These are phyloP conservation scores for Xylocampa areola DNA, from an alignment of 2,888 invertebrate species.

Conservation along the genomic window DNA sequence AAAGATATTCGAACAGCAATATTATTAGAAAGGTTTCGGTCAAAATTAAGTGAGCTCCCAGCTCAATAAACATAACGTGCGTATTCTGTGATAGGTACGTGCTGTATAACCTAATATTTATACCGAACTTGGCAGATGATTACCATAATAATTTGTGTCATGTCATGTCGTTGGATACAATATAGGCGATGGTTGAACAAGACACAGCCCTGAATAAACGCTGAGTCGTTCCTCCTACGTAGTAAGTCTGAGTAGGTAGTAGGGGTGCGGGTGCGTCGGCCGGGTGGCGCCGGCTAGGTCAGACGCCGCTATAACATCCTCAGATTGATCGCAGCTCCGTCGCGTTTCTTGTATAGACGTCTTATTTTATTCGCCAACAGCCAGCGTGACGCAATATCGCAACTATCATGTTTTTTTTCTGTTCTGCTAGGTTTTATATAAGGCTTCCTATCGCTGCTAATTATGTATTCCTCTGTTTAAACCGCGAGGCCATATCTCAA, in stretches of 20 bases:
- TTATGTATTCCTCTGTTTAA: constrained; percentile 56
- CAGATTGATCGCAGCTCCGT: constrained; percentile 84
- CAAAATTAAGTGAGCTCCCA: constrained; percentile 37
- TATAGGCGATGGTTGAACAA: constrained; percentile 58
- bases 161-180: constrained; percentile 61
- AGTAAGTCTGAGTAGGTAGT: constrained; percentile 64
- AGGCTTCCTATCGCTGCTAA: constrained; percentile 74
- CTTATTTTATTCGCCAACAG: constrained; percentile 68
- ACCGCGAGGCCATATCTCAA: constrained; percentile 52
- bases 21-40: constrained; percentile 38
- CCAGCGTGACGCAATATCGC: constrained; percentile 53
- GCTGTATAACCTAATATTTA: constrained; percentile 41
- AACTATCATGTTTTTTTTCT: constrained; percentile 61
- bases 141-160: constrained; percentile 69
- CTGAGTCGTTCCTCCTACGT: constrained; percentile 63
- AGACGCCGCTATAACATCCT: constrained; percentile 81
- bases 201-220: constrained; percentile 63
- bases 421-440: constrained; percentile 69
- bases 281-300: constrained; percentile 84
- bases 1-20: constrained; percentile 37
- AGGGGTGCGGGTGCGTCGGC: constrained; percentile 73
- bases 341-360: constrained; percentile 72
- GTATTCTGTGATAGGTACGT: constrained; percentile 22
- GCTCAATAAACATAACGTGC: constrained; percentile 28
- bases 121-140: constrained; percentile 54